These are phyloP conservation scores for Schizothorax lantsangensis DNA, from an alignment of 2,797 vertebrate species.

Conservation along the genomic window DNA sequence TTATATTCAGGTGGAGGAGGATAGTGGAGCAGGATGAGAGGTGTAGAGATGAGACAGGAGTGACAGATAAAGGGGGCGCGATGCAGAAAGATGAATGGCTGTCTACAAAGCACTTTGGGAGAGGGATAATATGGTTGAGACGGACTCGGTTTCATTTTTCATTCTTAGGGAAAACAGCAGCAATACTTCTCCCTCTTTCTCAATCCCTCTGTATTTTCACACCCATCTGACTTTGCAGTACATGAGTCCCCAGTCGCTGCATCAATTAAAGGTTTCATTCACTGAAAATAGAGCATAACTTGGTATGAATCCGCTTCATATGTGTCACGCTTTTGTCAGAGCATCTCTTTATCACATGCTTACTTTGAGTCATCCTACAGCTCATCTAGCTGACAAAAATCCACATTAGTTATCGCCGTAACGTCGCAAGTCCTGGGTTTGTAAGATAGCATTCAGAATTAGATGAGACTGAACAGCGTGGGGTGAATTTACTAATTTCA, in stretches of 20 bases:
- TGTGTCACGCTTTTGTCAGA: slow-evolving; percentile 49
- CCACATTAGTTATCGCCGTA: slow-evolving; percentile 1
- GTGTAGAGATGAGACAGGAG: slow-evolving; percentile 31
- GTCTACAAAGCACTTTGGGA: slow-evolving; percentile 37
- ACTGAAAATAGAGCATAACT: slow-evolving; percentile 48
- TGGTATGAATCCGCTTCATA: slow-evolving; percentile 14
- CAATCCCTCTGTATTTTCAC: not conserved
- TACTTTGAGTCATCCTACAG: slow-evolving; percentile 40
- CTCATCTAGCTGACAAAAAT: slow-evolving; percentile 29
- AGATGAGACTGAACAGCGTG: slow-evolving; percentile 7
- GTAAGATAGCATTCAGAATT: slow-evolving; percentile 26
- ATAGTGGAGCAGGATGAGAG: slow-evolving; percentile 25
- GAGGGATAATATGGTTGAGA: slow-evolving; percentile 39
- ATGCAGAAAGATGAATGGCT: slow-evolving; percentile 34
- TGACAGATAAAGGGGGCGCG: slow-evolving; percentile 19
- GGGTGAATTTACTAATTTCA: slow-evolving; percentile 1
- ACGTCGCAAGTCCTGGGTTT: slow-evolving; percentile 12
- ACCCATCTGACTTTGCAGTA: slow-evolving; percentile 28
- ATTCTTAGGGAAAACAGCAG: slow-evolving; percentile 36
- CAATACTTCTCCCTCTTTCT: slow-evolving; percentile 10
- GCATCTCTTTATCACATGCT: slow-evolving; percentile 53
- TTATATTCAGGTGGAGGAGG: slow-evolving; percentile 13
- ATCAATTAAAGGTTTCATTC: slow-evolving; percentile 52
- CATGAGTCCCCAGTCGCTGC: slow-evolving; percentile 21
- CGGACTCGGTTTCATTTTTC: slow-evolving; percentile 38